Percentiles rank a stretch among this genome's conserved stretches.
These are phyloP conservation scores for Tribolium madens DNA, from an alignment of 1,140 invertebrate species.

Conservation along the genomic window DNA sequence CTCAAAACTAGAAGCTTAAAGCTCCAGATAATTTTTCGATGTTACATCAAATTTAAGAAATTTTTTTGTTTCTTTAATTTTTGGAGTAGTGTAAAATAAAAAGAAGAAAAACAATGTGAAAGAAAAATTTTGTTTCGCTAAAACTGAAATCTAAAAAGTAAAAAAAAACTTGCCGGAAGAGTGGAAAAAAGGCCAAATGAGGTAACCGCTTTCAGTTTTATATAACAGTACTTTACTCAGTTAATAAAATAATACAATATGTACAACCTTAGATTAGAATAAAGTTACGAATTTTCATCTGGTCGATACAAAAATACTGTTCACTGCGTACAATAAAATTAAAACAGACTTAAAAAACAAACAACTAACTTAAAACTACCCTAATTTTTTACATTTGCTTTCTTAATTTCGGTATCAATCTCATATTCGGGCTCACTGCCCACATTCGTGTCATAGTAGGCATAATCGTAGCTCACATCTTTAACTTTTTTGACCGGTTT, in stretches of 20 bases:
- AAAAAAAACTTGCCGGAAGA: too few relatives aligned
- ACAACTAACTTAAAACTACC: slow-evolving; percentile 43
- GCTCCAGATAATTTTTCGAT: too few relatives aligned
- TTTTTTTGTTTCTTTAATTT: too few relatives aligned
- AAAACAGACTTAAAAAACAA: slow-evolving; percentile 52
- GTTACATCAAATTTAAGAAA: too few relatives aligned
- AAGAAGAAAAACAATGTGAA: too few relatives aligned
- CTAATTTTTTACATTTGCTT: slow-evolving; percentile 54
- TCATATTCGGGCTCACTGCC: slow-evolving; percentile 62
- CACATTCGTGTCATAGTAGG: slow-evolving; percentile 72
- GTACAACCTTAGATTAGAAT: slow-evolving; percentile 53
- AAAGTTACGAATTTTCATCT: slow-evolving; percentile 41
- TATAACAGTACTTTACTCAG: slow-evolving; percentile 51
- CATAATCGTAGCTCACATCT: slow-evolving; percentile 76
- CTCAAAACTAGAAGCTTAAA: too few relatives aligned
- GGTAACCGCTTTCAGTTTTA: too few relatives aligned
- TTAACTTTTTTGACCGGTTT: slow-evolving; percentile 65
- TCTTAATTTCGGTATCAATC: slow-evolving; percentile 64
- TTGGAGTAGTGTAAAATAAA: too few relatives aligned
- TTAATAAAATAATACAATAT: slow-evolving; percentile 54
- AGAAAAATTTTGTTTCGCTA: too few relatives aligned
- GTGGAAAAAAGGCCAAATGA: too few relatives aligned
- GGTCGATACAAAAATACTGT: slow-evolving; percentile 44
- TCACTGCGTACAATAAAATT: slow-evolving; percentile 40
- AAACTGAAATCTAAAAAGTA: too few relatives aligned